Evolutionary conservation across 1,140 invertebrate genomes (phyloP), one percentile per base, ranked within the genome.

Genomic region (Drosophila nikananu): DNA sequence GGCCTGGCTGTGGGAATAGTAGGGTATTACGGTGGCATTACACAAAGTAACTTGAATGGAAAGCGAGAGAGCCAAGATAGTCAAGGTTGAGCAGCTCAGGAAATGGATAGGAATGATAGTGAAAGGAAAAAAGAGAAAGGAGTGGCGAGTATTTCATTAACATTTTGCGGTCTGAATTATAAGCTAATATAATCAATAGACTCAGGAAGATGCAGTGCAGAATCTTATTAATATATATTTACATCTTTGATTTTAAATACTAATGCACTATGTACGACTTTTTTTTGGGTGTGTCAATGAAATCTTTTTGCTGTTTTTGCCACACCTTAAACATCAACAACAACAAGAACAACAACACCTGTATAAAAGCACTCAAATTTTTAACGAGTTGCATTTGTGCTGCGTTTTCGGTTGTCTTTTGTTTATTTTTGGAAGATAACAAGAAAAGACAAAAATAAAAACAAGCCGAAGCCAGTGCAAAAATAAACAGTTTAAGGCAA

Each of bases 1-100:
- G 32, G 30, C 23, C 23, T 23, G 7, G 59, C 19, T 46, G 8
- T 60, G 61, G 32, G 61, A 30, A 61, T 74, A 73, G 39, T 9
- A 74, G 71, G 71, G 71, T 73, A 73, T 73, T 73, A 73, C 17
- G 13, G 30, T 27, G 70, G 70, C 70, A 72, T 72, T 72, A 73
- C 21, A 59, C 21, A 59, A 73, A 48, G 39, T 54, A 51, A 41
- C 46, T 60, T 37, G 25, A 23, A 48, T 60, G 49, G 67, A 73
- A 51, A 73, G 67, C 27, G 44, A 59, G 52, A 27, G 55, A 52
- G 70, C n/a, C 27, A 17, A 46, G 49, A 71, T 37, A 68, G 67
- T 71, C 64, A 71, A 71, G 67, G 71, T 42, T 73, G 68, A 74
- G 37, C 55, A 42, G 68, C 46, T 72, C 44, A 73, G 67, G 54